Base-by-base conservation (phyloP, 2,113 vertebrate species). In the Sorex araneus region DNA sequence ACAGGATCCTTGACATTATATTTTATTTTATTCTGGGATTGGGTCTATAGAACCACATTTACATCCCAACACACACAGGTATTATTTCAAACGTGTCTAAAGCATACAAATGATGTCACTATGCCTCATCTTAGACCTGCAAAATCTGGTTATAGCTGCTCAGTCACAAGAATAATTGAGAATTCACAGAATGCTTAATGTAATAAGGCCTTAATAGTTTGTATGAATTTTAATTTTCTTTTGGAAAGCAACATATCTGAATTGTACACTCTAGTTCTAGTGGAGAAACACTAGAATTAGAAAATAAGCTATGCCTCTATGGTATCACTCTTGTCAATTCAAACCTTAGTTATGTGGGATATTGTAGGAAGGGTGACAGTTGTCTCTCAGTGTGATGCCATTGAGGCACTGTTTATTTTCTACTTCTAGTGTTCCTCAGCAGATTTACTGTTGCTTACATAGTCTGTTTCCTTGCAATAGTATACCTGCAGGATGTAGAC, bases 11-110 rank as follows among this genome's bases (percentile, higher is more conserved):
- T 63, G 16, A 21, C 73, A 28, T 89, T 84, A 25, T 25, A n/a
- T 50, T 50, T 2, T 57, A 30, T 50, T 92, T 93, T 32, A 34
- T 89, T 84, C 45, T 54, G 54, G 60, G 66, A 78, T 47, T 71
- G 6, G 67, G 36, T 90, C 15, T 75, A 10, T 67, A 32, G 34
- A 30, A 4, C 11, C 15, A 47, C 18, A 40, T 43, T n/a, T 30
- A 64, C 4, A 21, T 3, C 60, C 25, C 34, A 4, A 63, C 34
- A 74, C 34, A 74, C 3, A 47, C 30, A 64, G 4, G 36, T 47
- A 2, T 13, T 34, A 3, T 54, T 76, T 54, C 15, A 54, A 63
- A 82, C 54, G 60, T 40, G 6, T 34, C 3, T 75, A 40, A 80
- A 9, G 25, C 47, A 69, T 8, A 13, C 47, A 84, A 40, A 71